These are phyloP conservation scores for Anguilla obscura DNA, from an alignment of 2,797 vertebrate genomes.

Conservation along the genomic window DNA sequence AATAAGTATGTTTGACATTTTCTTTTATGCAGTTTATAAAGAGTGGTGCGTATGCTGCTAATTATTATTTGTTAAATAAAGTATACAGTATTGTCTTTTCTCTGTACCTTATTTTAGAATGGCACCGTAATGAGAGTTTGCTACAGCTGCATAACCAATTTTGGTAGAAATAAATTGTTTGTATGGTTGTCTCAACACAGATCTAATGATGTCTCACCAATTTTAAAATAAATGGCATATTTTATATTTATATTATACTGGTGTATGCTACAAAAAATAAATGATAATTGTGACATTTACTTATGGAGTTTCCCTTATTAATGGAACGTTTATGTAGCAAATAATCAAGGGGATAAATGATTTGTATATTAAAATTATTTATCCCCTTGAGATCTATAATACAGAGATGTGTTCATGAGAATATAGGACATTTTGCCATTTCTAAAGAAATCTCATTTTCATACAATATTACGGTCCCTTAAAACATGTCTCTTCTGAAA, in stretches of 20 bases:
- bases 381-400: no score
- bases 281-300: conserved; percentile 81
- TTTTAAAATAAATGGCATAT: conserved; percentile 85
- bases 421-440: not conserved
- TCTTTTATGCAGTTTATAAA: conserved; percentile 65
- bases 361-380: not conserved
- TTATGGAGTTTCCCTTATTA: not conserved
- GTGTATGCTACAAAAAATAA: conserved; percentile 82
- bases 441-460: not conserved
- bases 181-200: conserved; percentile 83
- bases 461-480: not conserved
- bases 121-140: conserved; percentile 86
- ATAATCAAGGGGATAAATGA: not conserved
- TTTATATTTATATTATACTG: conserved; percentile 87
- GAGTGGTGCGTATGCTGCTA: conserved; percentile 74
- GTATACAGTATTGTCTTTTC: conserved; percentile 51
- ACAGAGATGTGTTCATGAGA: conserved; percentile 5
- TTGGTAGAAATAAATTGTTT: conserved; percentile 87
- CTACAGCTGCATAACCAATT: conserved; percentile 91
- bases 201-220: conserved; percentile 84
- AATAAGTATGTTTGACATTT: conserved; percentile 73
- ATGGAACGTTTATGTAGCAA: conserved; percentile 21
- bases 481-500: not conserved
- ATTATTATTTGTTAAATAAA: conserved; percentile 68
- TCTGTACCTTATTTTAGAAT: conserved; percentile 83